Evolutionary conservation across 2,113 vertebrate species (phyloP).

Genomic region (Hirundichthys speculiger): DNA sequence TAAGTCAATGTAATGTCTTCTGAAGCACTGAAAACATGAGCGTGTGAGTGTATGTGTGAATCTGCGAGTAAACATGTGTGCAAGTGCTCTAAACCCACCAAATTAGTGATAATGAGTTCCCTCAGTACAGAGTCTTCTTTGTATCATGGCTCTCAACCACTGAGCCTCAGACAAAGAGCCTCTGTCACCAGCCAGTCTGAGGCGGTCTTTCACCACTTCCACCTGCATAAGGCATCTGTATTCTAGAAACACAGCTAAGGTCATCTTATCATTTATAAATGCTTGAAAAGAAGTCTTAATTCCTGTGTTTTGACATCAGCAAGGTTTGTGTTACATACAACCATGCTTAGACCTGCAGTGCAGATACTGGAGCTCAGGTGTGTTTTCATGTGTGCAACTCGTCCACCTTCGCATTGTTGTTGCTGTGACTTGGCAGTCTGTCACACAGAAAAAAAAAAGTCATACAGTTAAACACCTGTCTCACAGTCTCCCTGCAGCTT

Average conservation of each 20-base stretch:
- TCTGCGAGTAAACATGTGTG: conserved; percentile 3
- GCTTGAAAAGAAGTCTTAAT: background rate
- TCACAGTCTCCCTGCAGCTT: conserved; percentile 44
- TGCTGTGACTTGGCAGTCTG: conserved; percentile 48
- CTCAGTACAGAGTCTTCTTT: conserved; percentile 70
- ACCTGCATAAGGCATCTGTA: conserved; percentile 58
- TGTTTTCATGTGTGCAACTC: conserved; percentile 31
- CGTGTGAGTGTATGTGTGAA: background rate
- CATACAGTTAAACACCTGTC: conserved; percentile 61
- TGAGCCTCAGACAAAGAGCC: conserved; percentile 63
- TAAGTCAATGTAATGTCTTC: background rate
- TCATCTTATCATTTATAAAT: background rate
- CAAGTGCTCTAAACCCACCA: conserved; percentile 17
- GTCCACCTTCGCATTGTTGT: conserved; percentile 55
- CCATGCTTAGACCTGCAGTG: background rate
- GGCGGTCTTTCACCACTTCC: conserved; percentile 57
- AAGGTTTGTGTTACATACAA: background rate
- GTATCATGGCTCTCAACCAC: conserved; percentile 45
- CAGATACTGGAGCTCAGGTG: conserved; percentile 27
- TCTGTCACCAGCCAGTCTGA: conserved; percentile 58
- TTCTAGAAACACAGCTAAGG: conserved; percentile 11
- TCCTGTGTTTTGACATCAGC: conserved; percentile 11
- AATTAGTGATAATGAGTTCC: conserved; percentile 74
- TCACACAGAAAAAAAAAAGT: conserved; percentile 38
- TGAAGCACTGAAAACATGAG: background rate